Evolutionary conservation across 92 coral and sea anemone species (phyloP), one percentile per base, ranked within the genome.

Genomic region (Ricordea florida): DNA sequence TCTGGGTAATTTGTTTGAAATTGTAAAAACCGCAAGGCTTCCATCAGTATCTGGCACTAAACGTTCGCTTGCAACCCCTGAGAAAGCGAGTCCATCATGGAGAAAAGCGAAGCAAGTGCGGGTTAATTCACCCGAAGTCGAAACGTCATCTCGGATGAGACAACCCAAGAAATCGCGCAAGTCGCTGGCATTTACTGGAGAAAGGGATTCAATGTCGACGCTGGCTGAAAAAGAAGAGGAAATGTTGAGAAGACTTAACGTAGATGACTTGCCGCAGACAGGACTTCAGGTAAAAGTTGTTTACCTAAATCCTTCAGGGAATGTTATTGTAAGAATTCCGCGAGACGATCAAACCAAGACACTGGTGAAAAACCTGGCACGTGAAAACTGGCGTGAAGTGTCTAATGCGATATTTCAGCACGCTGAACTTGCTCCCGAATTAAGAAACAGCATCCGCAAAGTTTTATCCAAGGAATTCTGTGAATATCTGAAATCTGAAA

Each of bases 331-430:
- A 21, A 55, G 83, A 83, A 50, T 66, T 20, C 88, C 83, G 1
- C 48, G 79, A 13, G 80, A 84, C 24, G 61, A 32, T 24, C 69
- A 52, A 23, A 51, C 72, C 1, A 76, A 62, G 58, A 41, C 17
- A 7, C 14, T 84, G 2, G 49, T 84, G 23, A 70, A 72, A 27
- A 62, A 84, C 52, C n/a, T 84, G 28, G 48, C 75, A 1, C 11
- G 10, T 5, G 18, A 51, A 20, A 69, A 69, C 42, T 84, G 89
- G 89, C 61, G 64, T 10, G 76, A 80, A 15, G 82, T 76, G n/a
- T 45, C 80, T 4, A 84, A 76, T 31, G 48, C 53, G 1, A 40
- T 76, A 1, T 10, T 67, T 2, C 67, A 56, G 13, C 84, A 84
- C 35, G 50, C 38, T 6, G 60, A 76, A 9, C 31, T 84, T 40